Evolutionary conservation across 2,113 vertebrate genomes (phyloP).

Genomic region (Raja brachyura): DNA sequence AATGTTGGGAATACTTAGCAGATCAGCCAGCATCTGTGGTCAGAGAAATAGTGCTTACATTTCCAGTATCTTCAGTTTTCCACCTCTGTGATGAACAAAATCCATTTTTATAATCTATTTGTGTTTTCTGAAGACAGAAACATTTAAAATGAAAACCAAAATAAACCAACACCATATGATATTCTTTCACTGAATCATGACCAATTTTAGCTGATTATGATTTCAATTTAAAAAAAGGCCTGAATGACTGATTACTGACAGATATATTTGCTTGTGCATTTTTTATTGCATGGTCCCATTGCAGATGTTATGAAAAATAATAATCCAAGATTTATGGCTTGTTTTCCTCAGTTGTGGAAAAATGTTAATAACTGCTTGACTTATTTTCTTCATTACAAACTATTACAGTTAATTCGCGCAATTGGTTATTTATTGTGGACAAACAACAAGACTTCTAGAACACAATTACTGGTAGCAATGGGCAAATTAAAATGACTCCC

Average conservation of each 20-base stretch:
- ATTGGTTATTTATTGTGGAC: background rate
- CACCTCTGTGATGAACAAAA: too few relatives aligned
- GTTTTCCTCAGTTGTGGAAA: background rate
- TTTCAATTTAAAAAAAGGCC: background rate
- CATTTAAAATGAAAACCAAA: background rate
- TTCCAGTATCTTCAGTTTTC: too few relatives aligned
- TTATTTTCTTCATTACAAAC: background rate
- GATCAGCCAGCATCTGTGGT: too few relatives aligned
- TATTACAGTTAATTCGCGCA: constrained; percentile 4
- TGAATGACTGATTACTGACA: background rate
- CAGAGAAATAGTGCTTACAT: too few relatives aligned
- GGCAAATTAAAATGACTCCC: background rate
- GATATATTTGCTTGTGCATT: background rate
- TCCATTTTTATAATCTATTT: background rate
- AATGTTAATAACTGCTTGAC: background rate
- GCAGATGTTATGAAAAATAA: background rate
- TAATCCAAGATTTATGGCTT: background rate
- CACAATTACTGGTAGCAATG: background rate
- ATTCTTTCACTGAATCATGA: background rate
- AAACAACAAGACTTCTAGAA: background rate
- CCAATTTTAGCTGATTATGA: background rate
- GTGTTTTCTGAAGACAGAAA: background rate
- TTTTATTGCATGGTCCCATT: background rate
- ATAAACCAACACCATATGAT: background rate
- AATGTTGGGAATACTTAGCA: too few relatives aligned